phyloP scores from a whole-genome alignment of 2,113 vertebrate species.

The Bucco capensis region DNA sequence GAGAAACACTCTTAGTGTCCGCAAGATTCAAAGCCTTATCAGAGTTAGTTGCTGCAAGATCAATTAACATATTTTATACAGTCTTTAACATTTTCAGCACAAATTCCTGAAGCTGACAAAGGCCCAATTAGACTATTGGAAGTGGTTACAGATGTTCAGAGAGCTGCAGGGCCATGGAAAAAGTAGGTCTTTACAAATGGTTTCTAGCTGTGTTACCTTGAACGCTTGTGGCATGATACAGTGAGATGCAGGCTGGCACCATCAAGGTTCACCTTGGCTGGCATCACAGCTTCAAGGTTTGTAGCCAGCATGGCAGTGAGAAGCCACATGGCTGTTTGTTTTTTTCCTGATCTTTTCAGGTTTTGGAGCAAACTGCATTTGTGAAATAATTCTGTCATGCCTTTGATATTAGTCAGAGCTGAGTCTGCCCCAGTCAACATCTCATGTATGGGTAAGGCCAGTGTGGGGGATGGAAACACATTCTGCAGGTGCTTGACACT shows the following conservation, averaged over 20 bases:
- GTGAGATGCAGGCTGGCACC: background rate
- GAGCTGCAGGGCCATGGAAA: background rate
- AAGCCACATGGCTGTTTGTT: background rate
- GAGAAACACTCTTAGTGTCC: background rate
- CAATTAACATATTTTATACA: background rate
- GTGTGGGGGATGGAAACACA: background rate
- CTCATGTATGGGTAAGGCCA: background rate
- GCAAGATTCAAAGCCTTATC: background rate
- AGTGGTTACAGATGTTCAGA: background rate
- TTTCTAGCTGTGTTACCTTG: background rate
- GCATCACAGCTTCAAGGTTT: background rate
- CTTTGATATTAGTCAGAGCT: background rate
- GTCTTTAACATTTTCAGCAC: background rate
- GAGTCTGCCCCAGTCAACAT: background rate
- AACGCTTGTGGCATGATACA: background rate
- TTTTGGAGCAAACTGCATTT: background rate
- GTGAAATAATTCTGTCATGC: background rate
- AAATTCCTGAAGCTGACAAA: background rate
- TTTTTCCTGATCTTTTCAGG: background rate
- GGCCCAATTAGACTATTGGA: background rate
- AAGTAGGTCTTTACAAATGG: background rate
- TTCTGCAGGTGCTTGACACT: background rate
- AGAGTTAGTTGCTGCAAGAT: background rate
- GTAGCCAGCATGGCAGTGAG: background rate
- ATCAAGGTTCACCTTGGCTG: rapidly evolving